A percentile compares a stretch with the other conserved stretches of the same genome.
Conservation (phyloP, 1,140 invertebrate genomes). For the Thalassaphorura encarpata region DNA sequence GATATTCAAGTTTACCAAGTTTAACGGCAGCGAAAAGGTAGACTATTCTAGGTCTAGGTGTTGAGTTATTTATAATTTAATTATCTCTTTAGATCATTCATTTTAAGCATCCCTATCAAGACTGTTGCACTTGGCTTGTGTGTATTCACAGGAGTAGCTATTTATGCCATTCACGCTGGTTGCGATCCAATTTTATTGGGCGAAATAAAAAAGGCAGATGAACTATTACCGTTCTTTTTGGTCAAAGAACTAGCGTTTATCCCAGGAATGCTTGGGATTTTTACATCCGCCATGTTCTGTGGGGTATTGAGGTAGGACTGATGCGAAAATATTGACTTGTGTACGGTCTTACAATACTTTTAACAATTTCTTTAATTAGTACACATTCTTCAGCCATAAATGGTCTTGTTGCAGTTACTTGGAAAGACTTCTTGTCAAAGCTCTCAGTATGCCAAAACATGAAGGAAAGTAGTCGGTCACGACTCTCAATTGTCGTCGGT, state of each 20-base stretch:
- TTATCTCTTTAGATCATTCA: constrained; percentile 14
- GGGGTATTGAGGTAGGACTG: constrained; percentile 18
- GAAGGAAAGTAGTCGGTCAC: not conserved
- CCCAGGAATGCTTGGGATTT: constrained; percentile 31
- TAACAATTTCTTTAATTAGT: not conserved
- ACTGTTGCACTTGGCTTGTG: not conserved
- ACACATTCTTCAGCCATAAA: constrained; percentile 7
- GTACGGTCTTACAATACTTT: not conserved
- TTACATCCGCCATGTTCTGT: constrained; percentile 25
- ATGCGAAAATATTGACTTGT: not conserved
- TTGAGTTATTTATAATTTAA: constrained; percentile 2
- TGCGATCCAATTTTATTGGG: constrained; percentile 36
- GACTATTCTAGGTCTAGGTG: not conserved
- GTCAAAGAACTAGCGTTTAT: constrained; percentile 21
- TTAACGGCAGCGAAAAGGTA: constrained; percentile 8
- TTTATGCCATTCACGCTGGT: constrained; percentile 36
- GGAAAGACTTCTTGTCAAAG: constrained; percentile 14
- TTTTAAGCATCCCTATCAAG: constrained; percentile 9
- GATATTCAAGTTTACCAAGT: constrained; percentile 35
- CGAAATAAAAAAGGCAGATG: constrained; percentile 23
- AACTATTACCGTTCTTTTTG: constrained; percentile 31
- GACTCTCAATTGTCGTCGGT: not conserved
- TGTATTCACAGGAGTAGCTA: constrained; percentile 34
- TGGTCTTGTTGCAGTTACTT: constrained; percentile 9
- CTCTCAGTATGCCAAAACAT: not conserved